Base-by-base conservation (phyloP, 2,113 vertebrate species). In the Amazona guildingii region DNA sequence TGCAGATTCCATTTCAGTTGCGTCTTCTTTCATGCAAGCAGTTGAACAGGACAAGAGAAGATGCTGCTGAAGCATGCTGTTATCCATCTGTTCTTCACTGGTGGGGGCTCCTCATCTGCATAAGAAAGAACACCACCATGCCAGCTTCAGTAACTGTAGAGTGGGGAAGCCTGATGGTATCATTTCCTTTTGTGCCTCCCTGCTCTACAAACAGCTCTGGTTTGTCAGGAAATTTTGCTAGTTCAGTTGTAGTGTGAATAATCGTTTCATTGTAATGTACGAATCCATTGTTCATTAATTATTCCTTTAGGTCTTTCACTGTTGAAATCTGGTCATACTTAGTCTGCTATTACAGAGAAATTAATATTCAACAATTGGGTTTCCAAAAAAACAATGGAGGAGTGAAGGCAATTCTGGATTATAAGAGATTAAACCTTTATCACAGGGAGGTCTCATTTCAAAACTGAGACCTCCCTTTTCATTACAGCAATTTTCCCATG, bases 291-390 rank as follows among this genome's bases (percentile, higher is more conserved):
- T 97, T 95, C 33, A 1, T 81, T 95, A 94, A 95, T 96, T 95
- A 92, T 61, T 96, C 84, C 96, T 96, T 94, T 87, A 94, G 94
- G 94, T 95, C 93, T 90, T 94, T 92, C 61, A 13, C 76, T 77
- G 54, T 63, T 94, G 83, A 94, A 93, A 94, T 92, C 95, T 94
- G 95, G 80, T 93, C 86, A 25, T 86, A 86, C 86, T 91, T 87
- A 92, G 88, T 77, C 87, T 91, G 87, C 61, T 88, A 27, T 89
- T 95, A 79, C n/a, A 70, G 59, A 67, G 49, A 88, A 94, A 90
- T 94, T 94, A 94, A 88, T 94, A 90, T 88, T 90, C 87, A 94
- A 44, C 91, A 94, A 29, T 63, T 78, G 54, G 51, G 6, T 37
- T 94, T 90, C 80, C 72, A 49, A 49, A 84, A 72, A 92, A 83